Percentiles rank a stretch among this genome's conserved stretches.
phyloP scores from a whole-genome alignment of 2,113 vertebrate species.

The Bubo bubo region DNA sequence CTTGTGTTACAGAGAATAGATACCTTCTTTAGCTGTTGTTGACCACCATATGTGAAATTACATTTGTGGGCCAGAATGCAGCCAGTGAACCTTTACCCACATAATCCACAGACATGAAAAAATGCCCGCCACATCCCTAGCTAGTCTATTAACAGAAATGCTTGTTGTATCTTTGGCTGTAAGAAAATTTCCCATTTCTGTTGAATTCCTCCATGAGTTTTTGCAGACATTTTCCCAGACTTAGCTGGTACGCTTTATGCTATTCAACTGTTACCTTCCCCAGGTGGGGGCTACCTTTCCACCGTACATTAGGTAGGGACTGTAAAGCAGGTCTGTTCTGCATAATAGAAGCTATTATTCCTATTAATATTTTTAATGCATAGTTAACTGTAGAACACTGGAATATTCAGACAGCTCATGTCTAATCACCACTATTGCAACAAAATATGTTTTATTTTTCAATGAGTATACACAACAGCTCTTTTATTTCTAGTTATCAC shows the following conservation, averaged over 20 bases:
- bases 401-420: neutral
- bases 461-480: neutral
- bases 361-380: slow-evolving; percentile 48
- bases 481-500: slow-evolving; percentile 46
- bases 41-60: neutral
- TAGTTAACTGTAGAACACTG: neutral
- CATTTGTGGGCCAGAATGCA: neutral
- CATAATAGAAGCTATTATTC: slow-evolving; percentile 39
- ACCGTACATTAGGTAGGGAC: neutral
- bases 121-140: neutral
- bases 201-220: neutral
- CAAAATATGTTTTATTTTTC: slow-evolving; percentile 14
- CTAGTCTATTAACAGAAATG: neutral
- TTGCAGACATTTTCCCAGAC: neutral
- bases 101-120: neutral
- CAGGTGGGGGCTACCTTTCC: neutral
- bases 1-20: neutral
- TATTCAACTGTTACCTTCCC: neutral
- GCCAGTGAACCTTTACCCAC: neutral
- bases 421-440: neutral
- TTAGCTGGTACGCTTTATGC: neutral
- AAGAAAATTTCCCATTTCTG: neutral
- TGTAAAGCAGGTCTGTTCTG: neutral
- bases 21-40: neutral
- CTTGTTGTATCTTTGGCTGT: neutral